Base-by-base conservation (phyloP, 2,888 invertebrate genomes). In the Chymomyza amoena region DNA sequence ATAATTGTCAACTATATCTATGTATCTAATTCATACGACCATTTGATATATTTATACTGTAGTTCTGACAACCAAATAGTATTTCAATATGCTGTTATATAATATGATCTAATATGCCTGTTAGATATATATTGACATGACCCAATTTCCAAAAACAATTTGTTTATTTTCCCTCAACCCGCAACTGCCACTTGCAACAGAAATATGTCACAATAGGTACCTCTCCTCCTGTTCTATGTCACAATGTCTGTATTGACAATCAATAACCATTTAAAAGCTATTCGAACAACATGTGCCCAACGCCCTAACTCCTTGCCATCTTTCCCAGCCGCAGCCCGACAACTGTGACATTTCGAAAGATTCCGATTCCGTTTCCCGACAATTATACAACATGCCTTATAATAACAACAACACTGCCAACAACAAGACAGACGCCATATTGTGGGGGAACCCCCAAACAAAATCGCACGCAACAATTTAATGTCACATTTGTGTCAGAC, bases 201-300 rank as follows among this genome's bases (percentile, higher is more conserved):
- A 54, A 54, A 54, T 20, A 54, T 54, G 54, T 54, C 54, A 54
- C 54, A 5, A 10, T 16, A 16, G 32, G 7, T 9, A 10, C 18
- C 16, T 5, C 20, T 20, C 18, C 54, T 9, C n/a, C 32, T 32
- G 7, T 32, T 9, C 39, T 45, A 13, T 45, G 13, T 45, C 39
- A 13, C 39, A 45, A 4, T 45, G 39, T 45, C 39, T 45, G 13
- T 45, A 45, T 56, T 20, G 73, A 78, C 87, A 84, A 84, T 84
- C 83, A 84, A 84, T 84, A 87, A 80, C 81, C 85, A 87, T 84
- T 84, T 87, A 84, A 87, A 84, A 84, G 87, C 83, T 85, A 86
- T 87, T 87, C 71, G 72, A 75, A 87, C 87, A 84, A 77, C 87
- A 83, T 83, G 87, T 82, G 87, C 63, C 68, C 62, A 66, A 70